phyloP scores from a whole-genome alignment of 2,888 invertebrate species.

The Dynastes maya region DNA sequence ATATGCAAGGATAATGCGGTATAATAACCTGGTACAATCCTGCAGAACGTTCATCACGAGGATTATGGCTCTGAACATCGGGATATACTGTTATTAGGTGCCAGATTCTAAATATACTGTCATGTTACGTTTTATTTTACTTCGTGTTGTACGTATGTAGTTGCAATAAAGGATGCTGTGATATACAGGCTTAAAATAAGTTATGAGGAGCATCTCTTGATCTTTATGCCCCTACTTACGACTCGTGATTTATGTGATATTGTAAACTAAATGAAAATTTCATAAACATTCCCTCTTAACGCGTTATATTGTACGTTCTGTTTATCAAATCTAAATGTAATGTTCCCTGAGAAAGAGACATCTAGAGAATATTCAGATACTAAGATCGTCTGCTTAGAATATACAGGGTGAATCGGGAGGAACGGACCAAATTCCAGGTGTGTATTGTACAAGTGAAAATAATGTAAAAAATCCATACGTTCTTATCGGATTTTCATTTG shows the following conservation, averaged over 20 bases:
- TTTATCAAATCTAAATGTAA: neutral
- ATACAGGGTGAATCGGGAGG: too few species aligned
- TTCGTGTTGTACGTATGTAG: slow-evolving; percentile 10
- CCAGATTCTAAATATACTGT: slow-evolving; percentile 41
- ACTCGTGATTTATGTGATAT: neutral
- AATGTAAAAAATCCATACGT: too few species aligned
- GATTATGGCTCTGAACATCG: slow-evolving; percentile 42
- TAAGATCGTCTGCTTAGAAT: too few species aligned
- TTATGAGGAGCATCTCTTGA: neutral
- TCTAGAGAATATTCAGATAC: too few species aligned
- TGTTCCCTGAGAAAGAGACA: neutral
- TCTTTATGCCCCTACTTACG: neutral
- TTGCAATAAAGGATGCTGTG: slow-evolving; percentile 1
- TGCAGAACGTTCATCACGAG: slow-evolving; percentile 47
- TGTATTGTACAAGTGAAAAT: too few species aligned
- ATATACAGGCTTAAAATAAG: neutral
- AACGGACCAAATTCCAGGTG: too few species aligned
- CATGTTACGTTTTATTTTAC: slow-evolving; percentile 38
- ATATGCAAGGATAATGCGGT: slow-evolving; percentile 50
- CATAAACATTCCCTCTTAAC: neutral
- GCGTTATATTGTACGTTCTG: neutral
- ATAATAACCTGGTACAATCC: slow-evolving; percentile 49
- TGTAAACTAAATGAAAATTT: neutral
- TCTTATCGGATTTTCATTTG: too few species aligned
- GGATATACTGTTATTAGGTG: slow-evolving; percentile 48